phyloP scores from a whole-genome alignment of 2,797 vertebrate species.

The Phoebastria nigripes region DNA sequence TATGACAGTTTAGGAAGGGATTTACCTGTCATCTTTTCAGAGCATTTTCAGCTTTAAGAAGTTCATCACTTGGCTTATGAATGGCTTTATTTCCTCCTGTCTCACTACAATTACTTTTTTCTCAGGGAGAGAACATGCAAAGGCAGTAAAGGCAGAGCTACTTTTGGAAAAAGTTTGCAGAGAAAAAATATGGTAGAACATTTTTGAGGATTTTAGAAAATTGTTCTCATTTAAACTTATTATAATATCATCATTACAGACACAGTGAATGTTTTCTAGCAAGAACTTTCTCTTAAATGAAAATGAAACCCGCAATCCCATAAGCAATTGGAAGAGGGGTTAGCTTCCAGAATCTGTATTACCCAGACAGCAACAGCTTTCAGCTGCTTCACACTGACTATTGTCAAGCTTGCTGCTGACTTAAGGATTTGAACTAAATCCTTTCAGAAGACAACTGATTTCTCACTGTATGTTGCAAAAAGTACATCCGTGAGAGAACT shows the following conservation, averaged over 20 bases:
- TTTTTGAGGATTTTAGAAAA: slow-evolving; percentile 13
- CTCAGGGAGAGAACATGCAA: not conserved
- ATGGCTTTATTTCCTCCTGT: not conserved
- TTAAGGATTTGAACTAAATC: not conserved
- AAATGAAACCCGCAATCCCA: not conserved
- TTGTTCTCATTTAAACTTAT: not conserved
- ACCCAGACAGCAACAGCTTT: not conserved
- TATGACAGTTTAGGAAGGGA: not conserved
- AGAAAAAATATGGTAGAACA: not conserved
- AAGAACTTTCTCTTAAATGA: not conserved
- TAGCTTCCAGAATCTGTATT: not conserved
- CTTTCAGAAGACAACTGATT: not conserved
- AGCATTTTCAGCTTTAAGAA: not conserved
- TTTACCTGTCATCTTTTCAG: not conserved
- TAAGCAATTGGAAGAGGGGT: not conserved
- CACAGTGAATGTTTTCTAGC: not conserved
- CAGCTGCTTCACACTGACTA: not conserved
- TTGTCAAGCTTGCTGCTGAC: not conserved
- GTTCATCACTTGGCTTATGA: not conserved
- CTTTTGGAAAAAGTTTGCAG: not conserved
- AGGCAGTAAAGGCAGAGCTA: not conserved
- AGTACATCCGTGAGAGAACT: not conserved
- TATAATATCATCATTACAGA: not conserved
- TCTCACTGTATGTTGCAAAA: not conserved
- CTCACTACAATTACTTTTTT: not conserved